These are phyloP conservation scores for Syndactyla subalaris DNA, from an alignment of 2,797 vertebrate species.

Conservation along the genomic window DNA sequence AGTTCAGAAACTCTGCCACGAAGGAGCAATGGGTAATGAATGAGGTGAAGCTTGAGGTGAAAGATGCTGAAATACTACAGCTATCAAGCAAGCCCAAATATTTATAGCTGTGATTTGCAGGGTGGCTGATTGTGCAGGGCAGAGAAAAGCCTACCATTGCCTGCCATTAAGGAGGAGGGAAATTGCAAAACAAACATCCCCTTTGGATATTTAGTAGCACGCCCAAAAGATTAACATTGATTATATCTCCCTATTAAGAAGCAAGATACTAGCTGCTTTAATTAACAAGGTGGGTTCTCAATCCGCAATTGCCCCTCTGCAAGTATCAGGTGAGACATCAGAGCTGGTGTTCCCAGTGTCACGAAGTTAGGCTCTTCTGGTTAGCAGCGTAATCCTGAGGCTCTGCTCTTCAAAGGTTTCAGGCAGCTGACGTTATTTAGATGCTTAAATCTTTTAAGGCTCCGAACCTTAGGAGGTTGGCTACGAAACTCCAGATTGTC, in stretches of 20 bases:
- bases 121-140: background rate
- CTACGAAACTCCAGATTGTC: background rate
- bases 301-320: background rate
- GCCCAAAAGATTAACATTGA: constrained; percentile 40
- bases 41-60: background rate
- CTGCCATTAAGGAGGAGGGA: constrained; percentile 39
- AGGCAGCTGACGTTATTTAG: background rate
- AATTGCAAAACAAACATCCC: constrained; percentile 52
- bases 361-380: background rate
- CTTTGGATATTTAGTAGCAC: constrained; percentile 45
- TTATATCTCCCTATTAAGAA: constrained; percentile 26
- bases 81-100: constrained; percentile 28
- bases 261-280: background rate
- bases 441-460: background rate
- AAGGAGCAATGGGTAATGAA: background rate
- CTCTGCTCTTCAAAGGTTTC: constrained; percentile 33
- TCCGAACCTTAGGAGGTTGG: background rate
- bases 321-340: constrained; percentile 40
- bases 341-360: background rate
- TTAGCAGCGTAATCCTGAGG: constrained; percentile 5
- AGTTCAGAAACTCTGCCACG: background rate
- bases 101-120: constrained; percentile 25
- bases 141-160: background rate
- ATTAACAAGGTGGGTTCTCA: constrained; percentile 33
- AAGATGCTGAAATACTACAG: background rate